Conservation (phyloP, 2,113 vertebrate genomes). For the Pyxicephalus adspersus region DNA sequence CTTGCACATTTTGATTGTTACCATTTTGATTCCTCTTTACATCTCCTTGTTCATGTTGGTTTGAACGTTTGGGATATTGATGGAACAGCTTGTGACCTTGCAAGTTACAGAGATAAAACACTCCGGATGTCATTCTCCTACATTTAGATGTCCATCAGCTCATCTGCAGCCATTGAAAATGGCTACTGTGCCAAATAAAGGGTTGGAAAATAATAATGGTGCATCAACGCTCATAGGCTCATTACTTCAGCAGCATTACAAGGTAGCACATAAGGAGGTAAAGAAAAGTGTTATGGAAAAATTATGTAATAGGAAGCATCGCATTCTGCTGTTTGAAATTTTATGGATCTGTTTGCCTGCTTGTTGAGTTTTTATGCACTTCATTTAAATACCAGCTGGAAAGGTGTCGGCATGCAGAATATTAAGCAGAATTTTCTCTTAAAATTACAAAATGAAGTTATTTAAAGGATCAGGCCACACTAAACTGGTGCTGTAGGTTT, state of each 20-base stretch:
- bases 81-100: neutral
- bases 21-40: neutral
- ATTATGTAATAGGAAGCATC: neutral
- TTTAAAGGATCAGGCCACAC: no score
- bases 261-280: neutral
- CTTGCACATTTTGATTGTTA: neutral
- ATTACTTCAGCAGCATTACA: neutral
- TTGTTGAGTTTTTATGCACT: neutral
- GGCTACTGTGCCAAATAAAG: slow-evolving; percentile 1
- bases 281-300: neutral
- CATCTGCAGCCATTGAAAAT: neutral
- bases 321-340: neutral
- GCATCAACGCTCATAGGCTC: neutral
- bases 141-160: neutral
- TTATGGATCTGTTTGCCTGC: neutral
- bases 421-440: no score
- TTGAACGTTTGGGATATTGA: neutral
- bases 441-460: no score
- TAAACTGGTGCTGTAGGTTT: no score
- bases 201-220: neutral
- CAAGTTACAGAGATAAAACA: neutral
- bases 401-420: no score
- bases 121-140: neutral
- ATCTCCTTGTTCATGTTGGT: neutral
- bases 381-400: no score